These are phyloP conservation scores for Labeo catla DNA, from an alignment of 2,113 vertebrate genomes.

Conservation along the genomic window DNA sequence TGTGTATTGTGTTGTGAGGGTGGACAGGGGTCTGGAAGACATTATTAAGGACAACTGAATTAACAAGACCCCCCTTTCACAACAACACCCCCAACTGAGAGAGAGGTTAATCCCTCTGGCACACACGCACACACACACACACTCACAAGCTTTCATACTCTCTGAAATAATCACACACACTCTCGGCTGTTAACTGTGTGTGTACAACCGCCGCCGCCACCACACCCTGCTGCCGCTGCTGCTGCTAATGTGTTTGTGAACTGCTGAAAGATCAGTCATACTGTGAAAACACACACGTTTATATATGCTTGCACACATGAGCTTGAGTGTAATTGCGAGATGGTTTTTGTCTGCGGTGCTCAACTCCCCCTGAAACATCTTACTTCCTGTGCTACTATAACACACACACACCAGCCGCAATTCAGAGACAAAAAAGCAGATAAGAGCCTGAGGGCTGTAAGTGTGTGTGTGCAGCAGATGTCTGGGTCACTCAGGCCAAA, in stretches of 20 bases:
- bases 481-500: slow-evolving; percentile 60
- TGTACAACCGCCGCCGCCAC: background rate
- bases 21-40: slow-evolving; percentile 49
- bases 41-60: slow-evolving; percentile 60
- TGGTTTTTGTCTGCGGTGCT: slow-evolving; percentile 15
- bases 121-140: slow-evolving; percentile 57
- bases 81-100: slow-evolving; percentile 52
- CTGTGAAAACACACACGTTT: slow-evolving; percentile 35
- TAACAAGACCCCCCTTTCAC: slow-evolving; percentile 51
- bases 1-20: slow-evolving; percentile 46
- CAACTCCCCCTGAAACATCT: background rate
- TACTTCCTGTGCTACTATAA: background rate
- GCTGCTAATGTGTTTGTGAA: slow-evolving; percentile 39
- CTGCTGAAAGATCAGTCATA: slow-evolving; percentile 47
- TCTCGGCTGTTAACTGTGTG: background rate
- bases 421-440: slow-evolving; percentile 46
- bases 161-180: slow-evolving; percentile 28
- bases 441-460: slow-evolving; percentile 32
- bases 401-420: slow-evolving; percentile 39
- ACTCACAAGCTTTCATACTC: slow-evolving; percentile 36
- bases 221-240: background rate
- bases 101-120: slow-evolving; percentile 57
- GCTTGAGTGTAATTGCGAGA: slow-evolving; percentile 44
- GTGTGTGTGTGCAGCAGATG: slow-evolving; percentile 59
- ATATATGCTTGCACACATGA: slow-evolving; percentile 11